Percentiles rank a stretch among this genome's conserved stretches.
These are phyloP conservation scores for Sebastes diploproa DNA, from an alignment of 2,797 vertebrate genomes.

Conservation along the genomic window DNA sequence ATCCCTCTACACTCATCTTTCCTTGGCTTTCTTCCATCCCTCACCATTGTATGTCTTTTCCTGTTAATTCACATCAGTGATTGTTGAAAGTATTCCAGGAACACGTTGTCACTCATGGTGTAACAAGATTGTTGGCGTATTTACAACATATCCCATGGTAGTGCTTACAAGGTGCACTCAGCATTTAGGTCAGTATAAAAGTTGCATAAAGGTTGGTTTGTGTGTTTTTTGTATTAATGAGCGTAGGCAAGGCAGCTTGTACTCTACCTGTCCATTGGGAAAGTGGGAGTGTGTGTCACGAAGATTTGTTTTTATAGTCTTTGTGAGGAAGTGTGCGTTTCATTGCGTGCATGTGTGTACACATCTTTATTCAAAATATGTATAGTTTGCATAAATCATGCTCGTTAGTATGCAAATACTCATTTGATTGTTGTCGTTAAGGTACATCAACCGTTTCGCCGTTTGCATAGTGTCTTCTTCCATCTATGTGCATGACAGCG, in stretches of 20 bases:
- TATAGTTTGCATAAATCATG: neutral
- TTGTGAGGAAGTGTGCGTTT: neutral
- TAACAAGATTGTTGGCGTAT: neutral
- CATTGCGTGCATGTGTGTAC: neutral
- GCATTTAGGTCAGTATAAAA: slow-evolving; percentile 19
- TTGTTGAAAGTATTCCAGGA: slow-evolving; percentile 8
- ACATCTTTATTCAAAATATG: neutral
- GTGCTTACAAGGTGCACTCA: neutral
- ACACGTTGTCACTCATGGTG: slow-evolving; percentile 12
- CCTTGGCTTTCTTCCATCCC: slow-evolving; percentile 15
- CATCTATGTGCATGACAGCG: slow-evolving; percentile 9
- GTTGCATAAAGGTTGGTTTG: neutral
- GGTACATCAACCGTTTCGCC: neutral
- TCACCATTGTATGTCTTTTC: slow-evolving; percentile 9
- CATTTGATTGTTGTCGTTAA: neutral
- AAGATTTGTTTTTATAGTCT: neutral
- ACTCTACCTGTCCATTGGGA: neutral
- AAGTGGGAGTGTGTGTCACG: neutral
- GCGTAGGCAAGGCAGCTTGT: neutral
- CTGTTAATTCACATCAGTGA: slow-evolving; percentile 14
- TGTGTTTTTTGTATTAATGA: slow-evolving; percentile 3
- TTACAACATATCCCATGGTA: slow-evolving; percentile 1
- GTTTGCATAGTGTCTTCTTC: neutral
- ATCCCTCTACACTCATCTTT: slow-evolving; percentile 12
- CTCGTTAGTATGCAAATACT: neutral